phyloP scores from a whole-genome alignment of 2,113 vertebrate genomes.

The Meles meles region DNA sequence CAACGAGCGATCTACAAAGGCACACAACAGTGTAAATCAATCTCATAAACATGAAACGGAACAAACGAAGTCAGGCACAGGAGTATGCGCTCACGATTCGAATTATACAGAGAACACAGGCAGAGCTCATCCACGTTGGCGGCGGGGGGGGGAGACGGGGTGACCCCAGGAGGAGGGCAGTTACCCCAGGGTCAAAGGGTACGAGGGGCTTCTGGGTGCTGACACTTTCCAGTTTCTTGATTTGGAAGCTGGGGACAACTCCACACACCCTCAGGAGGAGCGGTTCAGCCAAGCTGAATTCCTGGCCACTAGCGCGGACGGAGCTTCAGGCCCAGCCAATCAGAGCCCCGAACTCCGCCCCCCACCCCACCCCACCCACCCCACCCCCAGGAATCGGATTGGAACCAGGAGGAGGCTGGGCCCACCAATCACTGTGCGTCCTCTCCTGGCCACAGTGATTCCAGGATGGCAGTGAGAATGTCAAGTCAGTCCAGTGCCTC shows the following conservation, averaged over 20 bases:
- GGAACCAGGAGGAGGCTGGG: neutral
- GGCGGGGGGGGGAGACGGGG: neutral
- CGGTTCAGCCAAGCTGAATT: neutral
- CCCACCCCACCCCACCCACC: too few species aligned
- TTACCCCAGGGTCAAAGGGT: neutral
- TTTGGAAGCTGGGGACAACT: neutral
- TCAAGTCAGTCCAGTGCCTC: neutral
- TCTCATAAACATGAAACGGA: neutral
- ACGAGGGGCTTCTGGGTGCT: neutral
- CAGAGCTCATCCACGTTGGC: neutral
- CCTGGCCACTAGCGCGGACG: neutral
- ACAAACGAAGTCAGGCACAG: too few species aligned
- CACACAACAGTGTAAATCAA: accelerated
- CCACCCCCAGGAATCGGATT: neutral
- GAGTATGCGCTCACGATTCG: neutral
- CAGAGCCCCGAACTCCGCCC: neutral
- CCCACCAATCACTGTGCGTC: neutral
- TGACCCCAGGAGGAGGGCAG: neutral
- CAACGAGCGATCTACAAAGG: neutral
- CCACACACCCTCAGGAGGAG: neutral
- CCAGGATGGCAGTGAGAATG: neutral
- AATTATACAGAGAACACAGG: neutral
- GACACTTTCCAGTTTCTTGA: neutral
- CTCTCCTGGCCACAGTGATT: neutral
- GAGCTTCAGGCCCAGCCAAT: neutral